Evolutionary conservation across 92 coral and sea anemone genomes (phyloP).

Genomic region (Bergia puertoricense): DNA sequence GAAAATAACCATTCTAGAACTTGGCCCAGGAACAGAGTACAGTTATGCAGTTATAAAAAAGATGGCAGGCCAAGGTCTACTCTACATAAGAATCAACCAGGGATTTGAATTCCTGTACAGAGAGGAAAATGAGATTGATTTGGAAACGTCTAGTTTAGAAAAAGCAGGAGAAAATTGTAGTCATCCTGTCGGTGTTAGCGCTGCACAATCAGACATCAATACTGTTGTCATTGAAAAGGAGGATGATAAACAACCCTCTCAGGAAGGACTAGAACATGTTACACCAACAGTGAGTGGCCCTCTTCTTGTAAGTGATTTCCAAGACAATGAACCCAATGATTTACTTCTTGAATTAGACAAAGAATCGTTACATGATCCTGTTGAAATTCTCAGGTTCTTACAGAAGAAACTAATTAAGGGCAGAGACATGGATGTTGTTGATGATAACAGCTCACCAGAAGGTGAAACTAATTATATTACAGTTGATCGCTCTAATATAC

Average conservation of each 20-base stretch:
- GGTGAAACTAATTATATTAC: conserved; percentile 56
- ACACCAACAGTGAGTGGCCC: conserved; percentile 14
- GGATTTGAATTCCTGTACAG: conserved; percentile 26
- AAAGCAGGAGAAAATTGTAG: conserved; percentile 10
- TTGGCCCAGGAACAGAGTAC: conserved; percentile 58
- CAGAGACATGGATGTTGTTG: conserved; percentile 19
- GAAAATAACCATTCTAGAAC: conserved; percentile 36
- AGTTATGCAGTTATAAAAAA: conserved; percentile 55
- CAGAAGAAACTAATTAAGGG: conserved; percentile 42
- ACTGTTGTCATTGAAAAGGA: conserved; percentile 12
- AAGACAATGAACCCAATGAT: conserved; percentile 8
- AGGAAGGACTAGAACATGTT: background rate
- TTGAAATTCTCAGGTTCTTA: conserved; percentile 44
- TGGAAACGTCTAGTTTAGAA: background rate
- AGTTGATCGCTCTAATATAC: conserved; percentile 52
- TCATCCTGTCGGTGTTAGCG: conserved; percentile 12
- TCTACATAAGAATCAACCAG: conserved; percentile 43
- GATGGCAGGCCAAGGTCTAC: conserved; percentile 60
- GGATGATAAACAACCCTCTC: background rate
- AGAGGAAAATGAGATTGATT: conserved; percentile 1
- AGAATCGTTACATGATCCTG: conserved; percentile 39
- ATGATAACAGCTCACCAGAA: conserved; percentile 8
- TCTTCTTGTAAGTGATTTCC: background rate
- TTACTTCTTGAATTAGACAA: conserved; percentile 6
- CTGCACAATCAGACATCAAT: conserved; percentile 11